Base-by-base conservation (phyloP, 2,888 invertebrate species). In the Athrips mouffetella region DNA sequence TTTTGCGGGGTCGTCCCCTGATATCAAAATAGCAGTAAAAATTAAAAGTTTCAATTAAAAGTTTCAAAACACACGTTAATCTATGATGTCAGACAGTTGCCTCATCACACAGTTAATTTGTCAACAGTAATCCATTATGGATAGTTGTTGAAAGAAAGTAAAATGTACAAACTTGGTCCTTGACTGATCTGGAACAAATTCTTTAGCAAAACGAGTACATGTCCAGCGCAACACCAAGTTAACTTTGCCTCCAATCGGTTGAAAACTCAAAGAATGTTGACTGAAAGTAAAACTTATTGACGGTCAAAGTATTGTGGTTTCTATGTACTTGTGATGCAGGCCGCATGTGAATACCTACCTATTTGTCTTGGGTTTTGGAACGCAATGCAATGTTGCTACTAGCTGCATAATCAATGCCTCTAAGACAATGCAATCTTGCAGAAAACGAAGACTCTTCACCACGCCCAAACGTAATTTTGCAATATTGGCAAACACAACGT, bases 131-230 rank as follows among this genome's bases (percentile, higher is more conserved):
- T 27, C 27, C 7, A 27, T n/a, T 10, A 15, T 54, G 55, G 54
- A 59, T 63, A 59, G 53, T 65, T 65, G 73, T 65, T 62, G 69
- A 72, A 80, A 77, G 76, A 78, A 80, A 77, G 76, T 71, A 65
- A 70, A 76, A 77, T 76, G 70, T 75, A 69, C n/a, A 77, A 73
- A 73, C 65, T 62, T 61, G 62, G 78, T 80, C 84, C 84, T 84
- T 85, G 84, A 84, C 80, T 80, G 69, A 81, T 76, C 80, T 81
- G 72, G 77, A 75, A 71, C 78, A 63, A 61, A 65, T 60, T 59
- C 63, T 76, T 75, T 68, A 67, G 75, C 70, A 79, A 80, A 64
- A 57, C 49, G 31, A 6, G 31, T 31, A 57, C 49, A 35, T 15
- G 31, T 31, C 15, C 31, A 31, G 31, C 16, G 8, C 6, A 4